Conservation (phyloP, 2,113 vertebrate genomes). For the Phalacrocorax pelagicus region DNA sequence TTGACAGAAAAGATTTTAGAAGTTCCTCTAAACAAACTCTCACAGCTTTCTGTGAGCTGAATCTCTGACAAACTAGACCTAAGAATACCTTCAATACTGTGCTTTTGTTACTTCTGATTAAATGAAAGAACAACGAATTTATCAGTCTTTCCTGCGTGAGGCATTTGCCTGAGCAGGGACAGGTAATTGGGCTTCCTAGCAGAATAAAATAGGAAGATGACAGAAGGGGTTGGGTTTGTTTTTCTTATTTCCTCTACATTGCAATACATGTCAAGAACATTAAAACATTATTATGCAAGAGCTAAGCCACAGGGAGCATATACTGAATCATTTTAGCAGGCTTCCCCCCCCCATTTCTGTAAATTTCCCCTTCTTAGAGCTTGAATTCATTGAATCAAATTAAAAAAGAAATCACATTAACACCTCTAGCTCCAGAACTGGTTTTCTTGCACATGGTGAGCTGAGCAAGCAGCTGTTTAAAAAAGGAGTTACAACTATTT, state of each 20-base stretch:
- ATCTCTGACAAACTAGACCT: background rate
- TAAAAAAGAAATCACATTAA: background rate
- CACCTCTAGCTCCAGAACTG: background rate
- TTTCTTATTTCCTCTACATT: background rate
- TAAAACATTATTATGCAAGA: background rate
- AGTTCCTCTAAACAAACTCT: background rate
- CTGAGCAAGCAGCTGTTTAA: background rate
- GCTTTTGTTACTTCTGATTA: background rate
- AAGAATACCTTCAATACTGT: background rate
- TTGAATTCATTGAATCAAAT: background rate
- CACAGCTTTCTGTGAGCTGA: background rate
- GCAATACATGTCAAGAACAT: background rate
- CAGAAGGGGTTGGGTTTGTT: background rate
- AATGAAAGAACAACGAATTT: background rate
- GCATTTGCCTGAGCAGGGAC: background rate
- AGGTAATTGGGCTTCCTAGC: background rate
- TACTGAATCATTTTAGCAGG: background rate
- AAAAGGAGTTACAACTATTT: background rate
- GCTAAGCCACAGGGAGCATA: background rate
- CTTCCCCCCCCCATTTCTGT: background rate
- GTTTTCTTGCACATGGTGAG: background rate
- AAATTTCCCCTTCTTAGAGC: background rate
- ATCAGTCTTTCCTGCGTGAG: background rate
- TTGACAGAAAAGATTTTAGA: background rate
- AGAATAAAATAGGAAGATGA: background rate